Conservation (phyloP, 2,113 vertebrate species). For the Xenopus borealis region DNA sequence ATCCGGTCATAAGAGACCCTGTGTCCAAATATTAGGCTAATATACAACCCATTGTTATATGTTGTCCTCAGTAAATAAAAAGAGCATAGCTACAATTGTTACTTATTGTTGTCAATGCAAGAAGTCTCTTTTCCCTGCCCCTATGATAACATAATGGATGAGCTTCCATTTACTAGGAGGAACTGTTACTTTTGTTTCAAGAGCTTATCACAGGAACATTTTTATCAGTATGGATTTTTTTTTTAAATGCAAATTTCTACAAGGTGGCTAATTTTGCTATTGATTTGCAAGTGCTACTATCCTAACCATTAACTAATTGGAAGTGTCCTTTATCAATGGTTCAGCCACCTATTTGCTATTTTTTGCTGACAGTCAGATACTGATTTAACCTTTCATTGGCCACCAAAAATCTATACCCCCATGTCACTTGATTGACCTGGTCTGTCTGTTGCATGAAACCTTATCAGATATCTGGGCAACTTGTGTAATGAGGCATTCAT, state of each 20-base stretch:
- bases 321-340: conserved; percentile 87
- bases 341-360: conserved; percentile 77
- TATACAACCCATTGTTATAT: no score
- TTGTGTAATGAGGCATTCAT: conserved; percentile 95
- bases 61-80: no score
- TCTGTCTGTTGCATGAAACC: conserved; percentile 87
- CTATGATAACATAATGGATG: no score
- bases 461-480: conserved; percentile 88
- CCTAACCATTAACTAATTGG: conserved; percentile 98
- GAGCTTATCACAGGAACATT: neutral
- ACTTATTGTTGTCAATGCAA: no score
- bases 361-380: conserved; percentile 92
- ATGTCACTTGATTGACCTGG: conserved; percentile 87
- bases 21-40: no score
- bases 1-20: no score
- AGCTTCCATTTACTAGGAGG: no score
- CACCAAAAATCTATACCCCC: conserved; percentile 78
- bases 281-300: conserved; percentile 75
- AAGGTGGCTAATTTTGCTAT: conserved; percentile 86
- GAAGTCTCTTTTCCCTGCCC: no score
- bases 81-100: no score
- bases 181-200: neutral
- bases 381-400: conserved; percentile 89
- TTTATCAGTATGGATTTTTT: conserved; percentile 60
- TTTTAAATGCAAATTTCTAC: conserved; percentile 72